phyloP scores from a whole-genome alignment of 2,888 invertebrate species.

The Lepidochitona cinerea region DNA sequence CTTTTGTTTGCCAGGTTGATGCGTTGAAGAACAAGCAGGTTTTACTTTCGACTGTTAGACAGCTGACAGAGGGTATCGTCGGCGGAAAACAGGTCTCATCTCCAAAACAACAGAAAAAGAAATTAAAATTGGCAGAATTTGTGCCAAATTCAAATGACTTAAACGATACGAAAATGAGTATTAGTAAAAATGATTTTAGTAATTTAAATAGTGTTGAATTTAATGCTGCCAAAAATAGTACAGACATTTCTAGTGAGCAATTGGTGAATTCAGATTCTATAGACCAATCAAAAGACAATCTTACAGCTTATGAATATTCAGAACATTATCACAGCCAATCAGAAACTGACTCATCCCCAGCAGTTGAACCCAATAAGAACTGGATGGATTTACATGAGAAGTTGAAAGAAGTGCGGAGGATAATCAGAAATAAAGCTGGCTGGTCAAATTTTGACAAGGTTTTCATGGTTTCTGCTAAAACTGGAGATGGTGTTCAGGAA shows the following conservation, averaged over 20 bases:
- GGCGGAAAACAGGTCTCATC: slow-evolving; percentile 46
- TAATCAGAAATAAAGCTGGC: slow-evolving; percentile 68
- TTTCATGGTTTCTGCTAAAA: slow-evolving; percentile 91
- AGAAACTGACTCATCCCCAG: neutral
- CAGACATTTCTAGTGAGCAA: no score
- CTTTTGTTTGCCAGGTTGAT: slow-evolving; percentile 77
- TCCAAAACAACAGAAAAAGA: slow-evolving; percentile 7
- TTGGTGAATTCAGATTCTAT: no score
- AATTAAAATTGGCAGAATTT: neutral
- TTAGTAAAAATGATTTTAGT: no score
- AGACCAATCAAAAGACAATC: no score
- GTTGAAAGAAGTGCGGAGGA: slow-evolving; percentile 39
- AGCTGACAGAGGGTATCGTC: slow-evolving; percentile 77
- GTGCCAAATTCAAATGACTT: no score
- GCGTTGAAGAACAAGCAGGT: slow-evolving; percentile 76
- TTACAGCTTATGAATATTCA: neutral
- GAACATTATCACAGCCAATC: neutral
- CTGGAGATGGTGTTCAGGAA: slow-evolving; percentile 81
- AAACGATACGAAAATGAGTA: no score
- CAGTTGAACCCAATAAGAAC: neutral
- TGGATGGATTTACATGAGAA: slow-evolving; percentile 35
- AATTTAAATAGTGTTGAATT: no score
- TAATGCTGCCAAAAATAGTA: no score
- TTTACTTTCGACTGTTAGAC: slow-evolving; percentile 81
- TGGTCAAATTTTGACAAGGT: slow-evolving; percentile 89